These are phyloP conservation scores for Gari tellinella DNA, from an alignment of 2,888 invertebrate genomes.

Conservation along the genomic window DNA sequence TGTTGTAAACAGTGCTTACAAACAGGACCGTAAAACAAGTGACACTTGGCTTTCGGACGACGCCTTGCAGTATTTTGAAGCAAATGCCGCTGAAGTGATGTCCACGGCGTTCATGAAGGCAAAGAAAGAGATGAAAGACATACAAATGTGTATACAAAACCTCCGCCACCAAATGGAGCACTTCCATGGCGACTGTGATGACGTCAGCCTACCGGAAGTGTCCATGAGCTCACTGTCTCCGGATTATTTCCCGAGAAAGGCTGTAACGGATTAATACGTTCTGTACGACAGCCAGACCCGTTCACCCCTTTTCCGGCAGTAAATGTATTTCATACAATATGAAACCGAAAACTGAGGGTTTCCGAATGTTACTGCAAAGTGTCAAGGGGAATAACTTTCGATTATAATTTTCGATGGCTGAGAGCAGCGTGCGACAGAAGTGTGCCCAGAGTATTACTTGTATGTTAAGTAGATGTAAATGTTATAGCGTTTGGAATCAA, in stretches of 20 bases:
- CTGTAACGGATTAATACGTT: conserved; percentile 57
- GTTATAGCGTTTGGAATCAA: too few relatives aligned
- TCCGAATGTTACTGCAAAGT: too few relatives aligned
- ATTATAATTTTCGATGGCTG: too few relatives aligned
- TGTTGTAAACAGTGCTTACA: conserved; percentile 58
- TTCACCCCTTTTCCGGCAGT: too few relatives aligned
- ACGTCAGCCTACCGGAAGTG: conserved; percentile 52
- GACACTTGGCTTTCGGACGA: conserved; percentile 59
- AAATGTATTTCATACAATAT: too few relatives aligned
- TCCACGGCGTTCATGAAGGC: conserved; percentile 74
- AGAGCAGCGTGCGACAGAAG: too few relatives aligned
- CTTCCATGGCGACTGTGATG: conserved; percentile 72
- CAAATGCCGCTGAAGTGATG: conserved; percentile 66
- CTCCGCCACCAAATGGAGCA: conserved; percentile 76
- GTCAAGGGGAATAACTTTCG: too few relatives aligned
- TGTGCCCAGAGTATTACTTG: too few relatives aligned
- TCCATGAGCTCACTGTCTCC: conserved; percentile 58
- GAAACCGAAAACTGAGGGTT: too few relatives aligned
- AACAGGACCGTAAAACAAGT: conserved; percentile 43
- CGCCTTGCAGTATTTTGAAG: conserved; percentile 65
- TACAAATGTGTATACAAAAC: conserved; percentile 75
- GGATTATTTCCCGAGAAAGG: conserved; percentile 55
- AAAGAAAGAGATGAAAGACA: conserved; percentile 78
- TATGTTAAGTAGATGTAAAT: too few relatives aligned
- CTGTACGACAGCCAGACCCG: background rate